Percentiles rank a stretch among this genome's conserved stretches.
phyloP scores from a whole-genome alignment of 2,888 invertebrate genomes.

The Diaperis boleti region DNA sequence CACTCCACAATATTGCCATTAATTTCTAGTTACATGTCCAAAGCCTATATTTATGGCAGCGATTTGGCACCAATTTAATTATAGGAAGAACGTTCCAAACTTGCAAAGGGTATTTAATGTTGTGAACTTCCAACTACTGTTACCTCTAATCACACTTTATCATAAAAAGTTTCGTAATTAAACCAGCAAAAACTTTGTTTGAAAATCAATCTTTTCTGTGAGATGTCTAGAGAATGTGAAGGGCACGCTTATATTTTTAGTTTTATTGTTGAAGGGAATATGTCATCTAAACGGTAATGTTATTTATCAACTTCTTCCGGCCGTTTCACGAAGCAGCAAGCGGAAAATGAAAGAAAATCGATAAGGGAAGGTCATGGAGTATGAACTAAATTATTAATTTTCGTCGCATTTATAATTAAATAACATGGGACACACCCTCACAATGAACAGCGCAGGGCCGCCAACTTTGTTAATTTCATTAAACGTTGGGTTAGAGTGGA shows the following conservation, averaged over 20 bases:
- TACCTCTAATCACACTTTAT: not conserved
- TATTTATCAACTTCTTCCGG: constrained; percentile 40
- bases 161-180: not conserved
- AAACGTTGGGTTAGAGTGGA: constrained; percentile 14
- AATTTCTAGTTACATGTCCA: constrained; percentile 21
- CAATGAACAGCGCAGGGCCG: constrained; percentile 15
- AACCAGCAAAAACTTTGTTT: not conserved
- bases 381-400: constrained; percentile 37
- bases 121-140: not conserved
- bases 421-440: constrained; percentile 28
- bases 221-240: constrained; percentile 1
- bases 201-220: not conserved
- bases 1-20: constrained; percentile 27
- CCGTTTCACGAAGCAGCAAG: constrained; percentile 34
- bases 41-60: constrained; percentile 17
- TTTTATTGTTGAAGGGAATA: constrained; percentile 25
- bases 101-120: constrained; percentile 1
- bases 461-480: constrained; percentile 19
- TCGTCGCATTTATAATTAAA: constrained; percentile 37
- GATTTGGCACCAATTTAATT: constrained; percentile 21
- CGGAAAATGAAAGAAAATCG: constrained; percentile 43
- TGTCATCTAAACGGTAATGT: constrained; percentile 34
- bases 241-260: constrained; percentile 28
- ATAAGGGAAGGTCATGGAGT: constrained; percentile 37
- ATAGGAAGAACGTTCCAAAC: not conserved